Percentiles rank a stretch among this genome's conserved stretches.
These are phyloP conservation scores for Pachypanchax playfairii DNA, from an alignment of 2,113 vertebrate genomes.

Conservation along the genomic window DNA sequence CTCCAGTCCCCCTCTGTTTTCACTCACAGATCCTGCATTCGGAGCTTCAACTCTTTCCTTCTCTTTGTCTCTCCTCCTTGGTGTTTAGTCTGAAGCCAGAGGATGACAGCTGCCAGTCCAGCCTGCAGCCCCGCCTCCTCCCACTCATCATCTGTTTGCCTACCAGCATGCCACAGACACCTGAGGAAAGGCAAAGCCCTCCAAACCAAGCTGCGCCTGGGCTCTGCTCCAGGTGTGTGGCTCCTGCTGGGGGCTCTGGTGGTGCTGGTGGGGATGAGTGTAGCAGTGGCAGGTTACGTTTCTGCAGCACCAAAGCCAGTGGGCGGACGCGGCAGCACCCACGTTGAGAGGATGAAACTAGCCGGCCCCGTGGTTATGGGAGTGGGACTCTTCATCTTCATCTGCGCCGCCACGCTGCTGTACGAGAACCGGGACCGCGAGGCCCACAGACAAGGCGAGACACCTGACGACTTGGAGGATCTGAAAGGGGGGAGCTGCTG, in stretches of 20 bases:
- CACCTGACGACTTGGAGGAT: conserved; percentile 52
- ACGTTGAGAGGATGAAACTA: conserved; percentile 87
- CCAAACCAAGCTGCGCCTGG: conserved; percentile 84
- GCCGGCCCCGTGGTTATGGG: conserved; percentile 95
- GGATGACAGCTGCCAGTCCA: conserved; percentile 69
- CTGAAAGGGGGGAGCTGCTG: conserved; percentile 52
- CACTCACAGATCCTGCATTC: conserved; percentile 25
- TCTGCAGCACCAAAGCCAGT: conserved; percentile 57
- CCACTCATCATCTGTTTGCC: conserved; percentile 51
- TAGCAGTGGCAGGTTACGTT: conserved; percentile 92
- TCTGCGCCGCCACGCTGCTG: conserved; percentile 95
- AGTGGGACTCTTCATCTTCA: conserved; percentile 96
- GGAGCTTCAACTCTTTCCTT: conserved; percentile 5
- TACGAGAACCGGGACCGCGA: conserved; percentile 95
- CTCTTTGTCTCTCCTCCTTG: conserved; percentile 18
- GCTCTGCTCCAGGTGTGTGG: conserved; percentile 89
- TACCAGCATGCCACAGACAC: conserved; percentile 48
- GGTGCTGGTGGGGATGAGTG: conserved; percentile 89
- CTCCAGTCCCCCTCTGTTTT: conserved; percentile 8
- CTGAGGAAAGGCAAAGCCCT: conserved; percentile 46
- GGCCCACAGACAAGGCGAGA: conserved; percentile 61
- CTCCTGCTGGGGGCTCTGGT: conserved; percentile 87
- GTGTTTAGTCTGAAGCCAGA: conserved; percentile 58
- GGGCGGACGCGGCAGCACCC: conserved; percentile 56
- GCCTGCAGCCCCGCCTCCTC: conserved; percentile 64